Evolutionary conservation across 2,888 invertebrate species (phyloP), one percentile per base, ranked within the genome.

Genomic region (Pimpla rufipes): DNA sequence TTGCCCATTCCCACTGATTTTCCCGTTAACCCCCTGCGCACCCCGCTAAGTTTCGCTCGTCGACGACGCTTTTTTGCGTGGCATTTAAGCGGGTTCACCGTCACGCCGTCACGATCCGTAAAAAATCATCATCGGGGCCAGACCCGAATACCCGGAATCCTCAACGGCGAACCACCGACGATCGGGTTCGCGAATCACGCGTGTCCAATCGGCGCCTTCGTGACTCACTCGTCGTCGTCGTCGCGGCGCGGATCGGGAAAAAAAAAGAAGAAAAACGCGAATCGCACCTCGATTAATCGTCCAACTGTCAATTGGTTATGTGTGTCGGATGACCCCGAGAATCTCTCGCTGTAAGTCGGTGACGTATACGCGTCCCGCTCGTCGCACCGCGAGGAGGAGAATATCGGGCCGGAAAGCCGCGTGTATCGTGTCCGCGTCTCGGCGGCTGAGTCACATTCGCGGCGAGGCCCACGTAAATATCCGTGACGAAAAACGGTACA

Each of bases 1-100:
- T 95, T 94, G 93, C 97, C 97, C 97, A 97, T 97, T 92, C 92
- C 93, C 90, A 91, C 88, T 64, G 85, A 80, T 81, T 79, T 79
- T 68, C 45, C 16, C 23, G n/a, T 40, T 67, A n/a, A n/a, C n/a
- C n/a, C n/a, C n/a, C n/a, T n/a, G n/a, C n/a, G 3, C 21, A 10
- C 29, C 59, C 62, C 74, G 23, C 64, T 64, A 62, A 55, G 81
- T 74, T 29, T 47, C 57, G 77, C 37, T 47, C 57, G 29, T 57
- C 47, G 66, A 79, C 8, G 66, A 81, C 35, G 45, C 75, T 80
- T 85, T 83, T 83, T 81, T 83, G 79, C 83, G 80, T 83, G 79
- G 70, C 81, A 85, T 86, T 81, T 84, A 79, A 64, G 62, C 79
- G 40, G 76, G 45, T 66, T 73, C 55, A 71, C 59, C 35, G 42